Percentiles rank a stretch among this genome's conserved stretches.
Conservation (phyloP, 2,888 invertebrate genomes). For the Monoplex corrugatus region DNA sequence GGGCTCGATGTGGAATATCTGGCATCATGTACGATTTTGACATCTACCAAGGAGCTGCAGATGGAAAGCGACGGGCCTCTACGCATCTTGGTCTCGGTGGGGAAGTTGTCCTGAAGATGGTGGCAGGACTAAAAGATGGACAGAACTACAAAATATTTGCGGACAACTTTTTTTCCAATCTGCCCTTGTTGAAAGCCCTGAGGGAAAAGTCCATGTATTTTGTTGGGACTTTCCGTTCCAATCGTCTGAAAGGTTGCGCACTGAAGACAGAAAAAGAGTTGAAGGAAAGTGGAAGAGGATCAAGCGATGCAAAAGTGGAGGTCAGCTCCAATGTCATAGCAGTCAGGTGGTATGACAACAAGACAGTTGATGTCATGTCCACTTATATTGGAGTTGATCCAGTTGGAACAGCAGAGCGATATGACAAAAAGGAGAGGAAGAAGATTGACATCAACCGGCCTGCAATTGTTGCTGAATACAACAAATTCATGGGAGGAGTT, state of each 20-base stretch:
- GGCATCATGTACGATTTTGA: slow-evolving; percentile 54
- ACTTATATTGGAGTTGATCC: slow-evolving; percentile 51
- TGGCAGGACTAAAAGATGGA: background rate
- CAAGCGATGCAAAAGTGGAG: slow-evolving; percentile 55
- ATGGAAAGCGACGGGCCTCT: background rate
- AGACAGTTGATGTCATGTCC: slow-evolving; percentile 53
- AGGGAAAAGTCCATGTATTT: slow-evolving; percentile 30
- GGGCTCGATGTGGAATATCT: slow-evolving; percentile 34
- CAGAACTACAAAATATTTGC: slow-evolving; percentile 53
- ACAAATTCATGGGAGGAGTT: slow-evolving; percentile 53
- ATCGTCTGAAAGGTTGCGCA: slow-evolving; percentile 52
- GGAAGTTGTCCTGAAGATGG: slow-evolving; percentile 43
- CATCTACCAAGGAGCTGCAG: slow-evolving; percentile 50
- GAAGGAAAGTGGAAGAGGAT: slow-evolving; percentile 57
- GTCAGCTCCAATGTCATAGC: slow-evolving; percentile 49
- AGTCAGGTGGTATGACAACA: slow-evolving; percentile 62
- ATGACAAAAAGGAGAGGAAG: slow-evolving; percentile 49
- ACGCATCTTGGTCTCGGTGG: slow-evolving; percentile 6
- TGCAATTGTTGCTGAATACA: slow-evolving; percentile 50
- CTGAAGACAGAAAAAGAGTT: slow-evolving; percentile 58
- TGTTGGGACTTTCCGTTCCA: slow-evolving; percentile 53
- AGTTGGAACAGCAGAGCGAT: slow-evolving; percentile 5
- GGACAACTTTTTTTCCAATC: slow-evolving; percentile 48
- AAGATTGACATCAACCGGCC: slow-evolving; percentile 39
- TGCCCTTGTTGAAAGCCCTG: slow-evolving; percentile 45